Conservation (phyloP, 2,888 invertebrate species). For the Nemotelus pantherinus region DNA sequence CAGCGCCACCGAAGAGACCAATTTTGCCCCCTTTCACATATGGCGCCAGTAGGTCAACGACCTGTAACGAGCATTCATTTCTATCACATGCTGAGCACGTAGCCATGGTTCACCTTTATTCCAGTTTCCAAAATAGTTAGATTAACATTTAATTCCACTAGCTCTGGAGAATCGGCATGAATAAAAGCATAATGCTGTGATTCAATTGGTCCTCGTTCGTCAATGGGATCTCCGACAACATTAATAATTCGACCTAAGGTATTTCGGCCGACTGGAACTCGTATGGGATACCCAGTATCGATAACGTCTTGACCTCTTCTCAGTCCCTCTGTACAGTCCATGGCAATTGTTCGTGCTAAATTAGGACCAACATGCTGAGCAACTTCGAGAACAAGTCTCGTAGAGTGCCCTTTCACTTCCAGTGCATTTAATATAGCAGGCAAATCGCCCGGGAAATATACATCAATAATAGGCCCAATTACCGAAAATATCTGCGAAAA, state of each 20-base stretch:
- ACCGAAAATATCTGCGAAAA: slow-evolving; percentile 18
- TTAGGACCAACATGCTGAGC: slow-evolving; percentile 94
- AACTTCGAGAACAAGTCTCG: slow-evolving; percentile 65
- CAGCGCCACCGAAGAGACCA: slow-evolving; percentile 92
- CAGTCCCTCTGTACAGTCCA: slow-evolving; percentile 93
- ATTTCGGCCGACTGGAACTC: slow-evolving; percentile 90
- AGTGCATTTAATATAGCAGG: slow-evolving; percentile 95
- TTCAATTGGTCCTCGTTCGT: slow-evolving; percentile 87
- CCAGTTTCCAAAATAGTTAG: slow-evolving; percentile 83
- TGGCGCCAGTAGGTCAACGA: slow-evolving; percentile 90
- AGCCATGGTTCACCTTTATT: slow-evolving; percentile 68
- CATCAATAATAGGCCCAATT: slow-evolving; percentile 93
- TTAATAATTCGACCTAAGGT: slow-evolving; percentile 94
- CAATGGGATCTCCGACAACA: slow-evolving; percentile 86
- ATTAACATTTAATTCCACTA: slow-evolving; percentile 90
- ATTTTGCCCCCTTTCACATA: slow-evolving; percentile 96
- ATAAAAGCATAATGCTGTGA: slow-evolving; percentile 83
- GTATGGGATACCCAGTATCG: slow-evolving; percentile 87
- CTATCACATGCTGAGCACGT: no score
- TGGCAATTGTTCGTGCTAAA: slow-evolving; percentile 90
- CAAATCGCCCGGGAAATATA: slow-evolving; percentile 88
- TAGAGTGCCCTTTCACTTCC: slow-evolving; percentile 80
- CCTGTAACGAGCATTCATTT: slow-evolving; percentile 64
- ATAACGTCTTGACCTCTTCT: slow-evolving; percentile 83
- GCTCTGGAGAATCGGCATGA: slow-evolving; percentile 90